Evolutionary conservation across 2,113 vertebrate genomes (phyloP).

Genomic region (Chloroceryle aenea): DNA sequence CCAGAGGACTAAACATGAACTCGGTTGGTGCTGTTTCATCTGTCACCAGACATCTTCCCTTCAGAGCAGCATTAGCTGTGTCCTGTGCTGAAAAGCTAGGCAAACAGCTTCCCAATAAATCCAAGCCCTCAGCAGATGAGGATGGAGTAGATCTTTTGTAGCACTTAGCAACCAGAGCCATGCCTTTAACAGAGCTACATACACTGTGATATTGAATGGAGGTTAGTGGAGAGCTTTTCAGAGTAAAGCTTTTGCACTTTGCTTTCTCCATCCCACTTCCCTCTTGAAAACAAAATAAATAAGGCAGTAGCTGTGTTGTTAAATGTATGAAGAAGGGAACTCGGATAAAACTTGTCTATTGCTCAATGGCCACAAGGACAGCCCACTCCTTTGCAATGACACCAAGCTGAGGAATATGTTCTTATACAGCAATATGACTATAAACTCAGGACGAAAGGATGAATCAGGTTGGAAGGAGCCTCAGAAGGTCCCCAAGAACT

Average conservation of each 20-base stretch:
- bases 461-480: not conserved
- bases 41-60: not conserved
- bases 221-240: not conserved
- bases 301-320: not conserved
- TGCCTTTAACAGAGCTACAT: not conserved
- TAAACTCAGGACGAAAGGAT: not conserved
- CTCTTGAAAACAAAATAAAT: not conserved
- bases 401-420: not conserved
- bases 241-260: not conserved
- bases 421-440: not conserved
- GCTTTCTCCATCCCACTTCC: rapidly evolving
- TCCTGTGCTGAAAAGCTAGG: not conserved
- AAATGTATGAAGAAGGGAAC: not conserved
- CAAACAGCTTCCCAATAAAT: not conserved
- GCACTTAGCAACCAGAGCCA: not conserved
- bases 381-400: not conserved
- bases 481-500: not conserved
- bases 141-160: not conserved
- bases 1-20: not conserved
- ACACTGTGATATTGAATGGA: not conserved
- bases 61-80: not conserved
- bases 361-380: not conserved
- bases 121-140: not conserved
- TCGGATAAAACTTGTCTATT: not conserved
- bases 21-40: not conserved